Evolutionary conservation across 35 echinoderm and acorn worm genomes (phyloP).

Genomic region (Diadema setosum): DNA sequence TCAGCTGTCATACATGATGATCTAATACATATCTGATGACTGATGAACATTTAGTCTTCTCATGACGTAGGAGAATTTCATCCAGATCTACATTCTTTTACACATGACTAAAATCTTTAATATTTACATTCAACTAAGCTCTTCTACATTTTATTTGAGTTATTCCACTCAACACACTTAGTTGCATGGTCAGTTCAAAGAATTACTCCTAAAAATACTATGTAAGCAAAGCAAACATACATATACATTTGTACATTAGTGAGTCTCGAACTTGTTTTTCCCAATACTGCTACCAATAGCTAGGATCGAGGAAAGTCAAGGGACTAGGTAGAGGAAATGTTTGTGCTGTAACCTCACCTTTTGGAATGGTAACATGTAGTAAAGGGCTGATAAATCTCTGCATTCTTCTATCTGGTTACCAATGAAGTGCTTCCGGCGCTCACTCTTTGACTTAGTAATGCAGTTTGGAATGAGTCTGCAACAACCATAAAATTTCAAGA

Average conservation of each 20-base stretch:
- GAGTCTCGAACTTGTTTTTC: not conserved
- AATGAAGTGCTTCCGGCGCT: constrained; percentile 91
- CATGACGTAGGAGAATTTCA: too few species aligned
- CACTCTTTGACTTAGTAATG: constrained; percentile 95
- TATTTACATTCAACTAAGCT: too few species aligned
- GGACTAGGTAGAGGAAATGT: not conserved
- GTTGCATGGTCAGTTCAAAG: too few species aligned
- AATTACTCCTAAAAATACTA: too few species aligned
- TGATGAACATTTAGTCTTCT: too few species aligned
- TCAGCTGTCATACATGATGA: too few species aligned
- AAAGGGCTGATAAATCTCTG: constrained; percentile 86
- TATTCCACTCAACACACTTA: too few species aligned
- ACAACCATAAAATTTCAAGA: constrained; percentile 5
- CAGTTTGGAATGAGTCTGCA: constrained; percentile 79
- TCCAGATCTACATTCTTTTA: too few species aligned
- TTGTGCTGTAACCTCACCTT: constrained; percentile 86
- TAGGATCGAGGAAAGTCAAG: not conserved
- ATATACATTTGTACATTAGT: not conserved
- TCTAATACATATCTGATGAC: too few species aligned
- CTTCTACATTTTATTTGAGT: too few species aligned
- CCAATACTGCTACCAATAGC: not conserved
- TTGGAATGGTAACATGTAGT: constrained; percentile 87
- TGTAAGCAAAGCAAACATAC: not conserved
- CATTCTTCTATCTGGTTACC: constrained; percentile 94
- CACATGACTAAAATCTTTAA: too few species aligned